A percentile compares a stretch with the other conserved stretches of the same genome.
phyloP scores from a whole-genome alignment of 1,140 invertebrate genomes.

The Drosophila nannoptera region DNA sequence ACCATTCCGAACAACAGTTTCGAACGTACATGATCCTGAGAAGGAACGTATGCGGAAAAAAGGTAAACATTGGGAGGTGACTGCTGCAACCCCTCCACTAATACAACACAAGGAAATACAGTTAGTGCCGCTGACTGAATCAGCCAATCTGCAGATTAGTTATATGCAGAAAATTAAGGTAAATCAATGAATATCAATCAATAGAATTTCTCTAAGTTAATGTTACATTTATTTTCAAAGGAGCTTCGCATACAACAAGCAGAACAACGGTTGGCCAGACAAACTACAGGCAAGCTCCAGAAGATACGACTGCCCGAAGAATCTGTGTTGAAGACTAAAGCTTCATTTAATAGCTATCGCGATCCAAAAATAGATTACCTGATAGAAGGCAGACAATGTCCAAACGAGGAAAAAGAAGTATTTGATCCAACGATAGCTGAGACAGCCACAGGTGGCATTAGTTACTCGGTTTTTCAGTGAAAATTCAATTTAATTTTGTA shows the following conservation, averaged over 20 bases:
- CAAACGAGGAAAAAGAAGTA: constrained; percentile 63
- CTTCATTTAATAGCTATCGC: constrained; percentile 65
- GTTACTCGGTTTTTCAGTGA: constrained; percentile 63
- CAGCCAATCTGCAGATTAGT: constrained; percentile 60
- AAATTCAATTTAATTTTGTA: background rate
- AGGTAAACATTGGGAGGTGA: constrained; percentile 84
- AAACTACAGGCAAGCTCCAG: background rate
- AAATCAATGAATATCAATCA: background rate
- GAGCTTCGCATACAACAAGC: constrained; percentile 69
- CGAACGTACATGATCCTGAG: constrained; percentile 82
- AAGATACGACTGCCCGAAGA: constrained; percentile 46
- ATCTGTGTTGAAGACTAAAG: constrained; percentile 48
- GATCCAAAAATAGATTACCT: constrained; percentile 41
- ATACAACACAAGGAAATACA: constrained; percentile 71
- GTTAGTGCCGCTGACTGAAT: constrained; percentile 69
- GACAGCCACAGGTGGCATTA: constrained; percentile 46
- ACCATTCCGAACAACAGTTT: constrained; percentile 84
- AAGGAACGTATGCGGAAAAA: constrained; percentile 83
- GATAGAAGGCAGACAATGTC: constrained; percentile 62
- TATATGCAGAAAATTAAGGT: constrained; percentile 70
- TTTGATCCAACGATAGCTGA: constrained; percentile 56
- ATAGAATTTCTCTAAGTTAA: background rate
- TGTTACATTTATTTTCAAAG: constrained; percentile 17
- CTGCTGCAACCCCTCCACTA: constrained; percentile 84
- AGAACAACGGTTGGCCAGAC: constrained; percentile 60